Evolutionary conservation across 2,888 invertebrate genomes (phyloP), one percentile per base, ranked within the genome.

Genomic region (Synanthedon formicaeformis): DNA sequence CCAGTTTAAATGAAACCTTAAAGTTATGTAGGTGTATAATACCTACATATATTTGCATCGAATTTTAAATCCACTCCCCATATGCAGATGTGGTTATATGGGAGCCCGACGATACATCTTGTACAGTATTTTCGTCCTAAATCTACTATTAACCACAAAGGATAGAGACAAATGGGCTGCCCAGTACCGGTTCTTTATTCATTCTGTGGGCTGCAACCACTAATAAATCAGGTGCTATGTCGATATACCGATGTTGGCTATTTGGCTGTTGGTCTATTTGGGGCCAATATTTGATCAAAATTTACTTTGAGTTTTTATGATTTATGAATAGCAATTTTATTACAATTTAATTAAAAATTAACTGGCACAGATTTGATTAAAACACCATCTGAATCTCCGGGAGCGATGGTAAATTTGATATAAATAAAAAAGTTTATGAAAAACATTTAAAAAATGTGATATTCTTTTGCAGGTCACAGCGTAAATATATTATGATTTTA

Each of bases 111-210:
- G 5, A 14, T 14, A 14, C 45, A 13, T 45, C 45, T 45, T 45
- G 14, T 45, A n/a, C n/a, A 45, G 45, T 45, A 45, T 45, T 45
- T 14, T 45, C 70, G n/a, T 64, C 71, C 69, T 81, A 82, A 82
- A 81, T 81, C 78, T 78, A 65, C 61, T 76, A 74, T 81, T 84
- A 80, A 76, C 75, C 73, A 77, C 73, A 78, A 75, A 78, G 78
- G 78, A 81, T 79, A 71, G 72, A 83, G 81, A 85, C 77, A 81
- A 83, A 85, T 84, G 75, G 77, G 60, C 66, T 54, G 64, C 69
- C 67, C 57, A 65, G 68, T 69, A 70, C 69, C 64, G 61, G 65
- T 78, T 71, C 72, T 74, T 81, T 82, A 81, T 83, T 80, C 81
- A 80, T 80, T 75, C 76, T 58, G 65, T 62, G 81, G 81, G 78